phyloP scores from a whole-genome alignment of 2,797 vertebrate genomes.

The Sebastes vulpes region DNA sequence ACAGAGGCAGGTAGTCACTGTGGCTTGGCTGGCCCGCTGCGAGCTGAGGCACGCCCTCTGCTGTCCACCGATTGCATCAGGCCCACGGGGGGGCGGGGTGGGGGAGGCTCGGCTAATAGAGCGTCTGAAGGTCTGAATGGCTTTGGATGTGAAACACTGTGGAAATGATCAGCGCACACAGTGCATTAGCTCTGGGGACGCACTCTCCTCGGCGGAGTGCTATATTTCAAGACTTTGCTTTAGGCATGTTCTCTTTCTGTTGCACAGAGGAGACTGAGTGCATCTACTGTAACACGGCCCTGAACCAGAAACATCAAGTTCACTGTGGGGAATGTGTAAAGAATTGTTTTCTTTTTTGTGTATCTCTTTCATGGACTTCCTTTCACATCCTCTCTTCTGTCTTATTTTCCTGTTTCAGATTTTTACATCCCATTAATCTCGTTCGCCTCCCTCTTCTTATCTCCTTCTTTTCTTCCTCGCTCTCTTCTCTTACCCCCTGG shows the following conservation, averaged over 20 bases:
- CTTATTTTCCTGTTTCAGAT: slow-evolving; percentile 7
- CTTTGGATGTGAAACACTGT: slow-evolving; percentile 56
- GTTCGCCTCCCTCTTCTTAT: slow-evolving; percentile 1
- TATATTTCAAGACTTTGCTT: slow-evolving; percentile 71
- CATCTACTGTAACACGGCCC: slow-evolving; percentile 44
- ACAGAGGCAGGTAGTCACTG: slow-evolving; percentile 81
- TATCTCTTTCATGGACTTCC: not conserved
- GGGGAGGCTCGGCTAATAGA: slow-evolving; percentile 30
- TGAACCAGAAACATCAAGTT: slow-evolving; percentile 50
- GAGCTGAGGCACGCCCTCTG: slow-evolving; percentile 75
- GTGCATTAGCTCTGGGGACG: slow-evolving; percentile 49
- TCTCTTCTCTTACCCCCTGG: slow-evolving; percentile 30
- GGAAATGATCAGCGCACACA: slow-evolving; percentile 38
- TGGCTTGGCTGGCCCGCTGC: slow-evolving; percentile 68
- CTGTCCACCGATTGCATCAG: slow-evolving; percentile 54
- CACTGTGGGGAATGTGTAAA: slow-evolving; percentile 10
- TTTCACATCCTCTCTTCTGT: not conserved
- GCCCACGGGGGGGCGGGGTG: not conserved
- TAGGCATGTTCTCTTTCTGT: slow-evolving; percentile 65
- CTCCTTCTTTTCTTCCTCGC: not conserved
- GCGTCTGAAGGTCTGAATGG: slow-evolving; percentile 40
- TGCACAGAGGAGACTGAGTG: slow-evolving; percentile 58
- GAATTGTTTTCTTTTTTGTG: slow-evolving; percentile 5
- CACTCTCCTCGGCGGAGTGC: slow-evolving; percentile 45
- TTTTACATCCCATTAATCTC: slow-evolving; percentile 26